A percentile compares a stretch with the other conserved stretches of the same genome.
Conservation (phyloP, 2,888 invertebrate species). For the Zygothrica quintamaculata region DNA sequence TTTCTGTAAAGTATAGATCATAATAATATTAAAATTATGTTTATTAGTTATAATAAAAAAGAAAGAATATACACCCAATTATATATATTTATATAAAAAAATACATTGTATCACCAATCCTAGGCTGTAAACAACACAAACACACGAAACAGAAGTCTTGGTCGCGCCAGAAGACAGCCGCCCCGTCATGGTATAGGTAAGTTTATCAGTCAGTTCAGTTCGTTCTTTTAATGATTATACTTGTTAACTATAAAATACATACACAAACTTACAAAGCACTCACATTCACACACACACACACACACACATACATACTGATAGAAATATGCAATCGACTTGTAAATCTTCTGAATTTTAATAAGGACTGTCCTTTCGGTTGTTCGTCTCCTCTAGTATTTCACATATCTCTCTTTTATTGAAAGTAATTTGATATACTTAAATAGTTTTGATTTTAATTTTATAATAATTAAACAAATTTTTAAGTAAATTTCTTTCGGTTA, state of each 20-base stretch:
- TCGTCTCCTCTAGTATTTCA: conserved; percentile 5
- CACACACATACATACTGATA: conserved; percentile 24
- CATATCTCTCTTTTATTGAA: conserved; percentile 9
- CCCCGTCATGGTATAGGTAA: conserved; percentile 85
- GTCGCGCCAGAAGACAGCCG: conserved; percentile 85
- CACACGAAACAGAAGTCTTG: conserved; percentile 85
- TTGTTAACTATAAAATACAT: too few species aligned
- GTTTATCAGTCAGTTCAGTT: too few species aligned
- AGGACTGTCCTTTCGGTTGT: background rate
- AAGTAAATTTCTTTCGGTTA: too few species aligned
- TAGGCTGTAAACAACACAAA: conserved; percentile 85
- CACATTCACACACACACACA: conserved; percentile 20
- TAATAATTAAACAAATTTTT: too few species aligned
- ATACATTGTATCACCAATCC: conserved; percentile 79
- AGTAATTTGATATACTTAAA: too few species aligned
- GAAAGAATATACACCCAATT: conserved; percentile 36
- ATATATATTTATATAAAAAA: conserved; percentile 25
- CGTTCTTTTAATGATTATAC: conserved; percentile 27
- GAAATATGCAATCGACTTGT: background rate
- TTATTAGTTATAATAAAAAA: conserved; percentile 28
- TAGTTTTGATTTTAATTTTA: too few species aligned
- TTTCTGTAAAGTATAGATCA: conserved; percentile 24
- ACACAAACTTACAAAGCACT: conserved; percentile 4
- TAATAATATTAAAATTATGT: conserved; percentile 15
- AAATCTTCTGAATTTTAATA: background rate